Evolutionary conservation across 1,140 invertebrate genomes (phyloP).

Genomic region (Drosophila orosa): DNA sequence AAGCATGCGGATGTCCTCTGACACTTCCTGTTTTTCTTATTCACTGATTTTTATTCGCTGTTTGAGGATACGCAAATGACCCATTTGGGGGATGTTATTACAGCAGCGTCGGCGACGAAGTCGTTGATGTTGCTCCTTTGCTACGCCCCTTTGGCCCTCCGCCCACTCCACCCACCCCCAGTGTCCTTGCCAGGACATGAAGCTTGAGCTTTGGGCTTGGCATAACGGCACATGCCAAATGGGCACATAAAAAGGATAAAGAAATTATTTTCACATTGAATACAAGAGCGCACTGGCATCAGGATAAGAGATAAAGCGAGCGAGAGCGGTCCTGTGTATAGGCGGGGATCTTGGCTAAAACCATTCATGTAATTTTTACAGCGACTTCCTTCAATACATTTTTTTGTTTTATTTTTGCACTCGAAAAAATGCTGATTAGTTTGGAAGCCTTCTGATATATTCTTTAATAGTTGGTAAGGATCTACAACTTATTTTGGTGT

Average conservation of each 20-base stretch:
- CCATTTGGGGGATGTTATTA: slow-evolving; percentile 85
- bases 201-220: slow-evolving; percentile 52
- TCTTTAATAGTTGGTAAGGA: slow-evolving; percentile 54
- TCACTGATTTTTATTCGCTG: slow-evolving; percentile 84
- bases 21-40: slow-evolving; percentile 84
- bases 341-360: slow-evolving; percentile 51
- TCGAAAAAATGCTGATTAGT: slow-evolving; percentile 1
- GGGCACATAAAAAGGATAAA: slow-evolving; percentile 84
- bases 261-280: slow-evolving; percentile 84
- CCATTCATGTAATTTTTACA: slow-evolving; percentile 81
- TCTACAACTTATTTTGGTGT: background rate
- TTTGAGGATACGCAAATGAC: slow-evolving; percentile 84
- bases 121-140: slow-evolving; percentile 20
- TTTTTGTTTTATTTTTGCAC: slow-evolving; percentile 18
- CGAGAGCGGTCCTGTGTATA: background rate
- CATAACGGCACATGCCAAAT: slow-evolving; percentile 84
- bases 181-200: slow-evolving; percentile 16
- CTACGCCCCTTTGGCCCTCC: slow-evolving; percentile 17
- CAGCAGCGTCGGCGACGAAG: slow-evolving; percentile 56
- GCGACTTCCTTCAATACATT: slow-evolving; percentile 15
- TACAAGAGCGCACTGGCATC: slow-evolving; percentile 54
- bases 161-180: background rate
- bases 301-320: slow-evolving; percentile 32
- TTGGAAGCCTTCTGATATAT: slow-evolving; percentile 35
- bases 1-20: slow-evolving; percentile 82